Conservation (phyloP, 37 sponge, comb jelly and placozoan genomes). For the Halichondria panicea region DNA sequence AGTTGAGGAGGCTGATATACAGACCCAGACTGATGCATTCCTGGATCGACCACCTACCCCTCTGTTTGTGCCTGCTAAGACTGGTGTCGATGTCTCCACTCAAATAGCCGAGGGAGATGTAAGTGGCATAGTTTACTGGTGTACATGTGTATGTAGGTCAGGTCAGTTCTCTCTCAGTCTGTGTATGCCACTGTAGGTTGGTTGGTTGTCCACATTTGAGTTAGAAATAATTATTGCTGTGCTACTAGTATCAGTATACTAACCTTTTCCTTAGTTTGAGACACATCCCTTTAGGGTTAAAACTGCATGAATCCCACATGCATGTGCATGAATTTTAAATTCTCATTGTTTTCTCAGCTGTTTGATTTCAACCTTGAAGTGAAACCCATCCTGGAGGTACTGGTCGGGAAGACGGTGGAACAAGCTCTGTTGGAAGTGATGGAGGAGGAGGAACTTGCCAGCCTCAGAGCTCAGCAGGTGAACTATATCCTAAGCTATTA, state of each 20-base stretch:
- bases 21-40: conserved; percentile 97
- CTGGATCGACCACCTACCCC: conserved; percentile 97
- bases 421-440: conserved; percentile 98
- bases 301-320: not conserved
- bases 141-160: too few species aligned
- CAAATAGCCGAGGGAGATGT: conserved; percentile 98
- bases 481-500: not conserved
- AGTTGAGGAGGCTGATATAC: conserved; percentile 90
- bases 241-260: too few species aligned
- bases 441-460: conserved; percentile 98
- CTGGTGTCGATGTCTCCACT: conserved; percentile 90
- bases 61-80: conserved; percentile 95
- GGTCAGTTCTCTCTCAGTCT: not conserved
- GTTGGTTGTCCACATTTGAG: not conserved
- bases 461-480: conserved; percentile 87
- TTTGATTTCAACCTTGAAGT: conserved; percentile 98
- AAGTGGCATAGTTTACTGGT: conserved; percentile 10
- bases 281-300: not conserved
- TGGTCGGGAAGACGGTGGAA: conserved; percentile 99
- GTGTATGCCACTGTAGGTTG: not conserved
- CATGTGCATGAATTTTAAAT: not conserved
- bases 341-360: conserved; percentile 50
- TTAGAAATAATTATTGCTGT: not conserved
- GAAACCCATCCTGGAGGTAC: conserved; percentile 92
- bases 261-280: not conserved